Conservation (phyloP, 1,140 invertebrate genomes). For the Idris sp. region DNA sequence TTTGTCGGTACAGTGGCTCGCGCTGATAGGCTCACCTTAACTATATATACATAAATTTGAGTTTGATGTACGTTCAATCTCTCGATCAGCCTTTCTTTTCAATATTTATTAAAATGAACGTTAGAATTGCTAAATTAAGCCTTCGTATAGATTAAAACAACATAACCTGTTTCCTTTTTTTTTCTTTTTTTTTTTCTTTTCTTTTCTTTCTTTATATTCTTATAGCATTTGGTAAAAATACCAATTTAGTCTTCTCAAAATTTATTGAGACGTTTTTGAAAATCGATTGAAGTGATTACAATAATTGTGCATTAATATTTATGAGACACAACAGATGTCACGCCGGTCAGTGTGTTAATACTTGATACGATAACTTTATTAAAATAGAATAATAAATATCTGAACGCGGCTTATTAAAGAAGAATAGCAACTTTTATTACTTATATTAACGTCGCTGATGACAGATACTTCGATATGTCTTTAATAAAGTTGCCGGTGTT, state of each 20-base stretch:
- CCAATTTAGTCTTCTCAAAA: too few relatives aligned
- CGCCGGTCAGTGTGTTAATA: constrained; percentile 14
- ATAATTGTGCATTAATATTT: constrained; percentile 41
- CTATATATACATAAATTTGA: constrained; percentile 59
- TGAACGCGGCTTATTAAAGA: constrained; percentile 24
- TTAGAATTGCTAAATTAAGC: constrained; percentile 40
- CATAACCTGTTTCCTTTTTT: too few relatives aligned
- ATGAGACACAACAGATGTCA: constrained; percentile 31
- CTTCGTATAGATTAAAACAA: too few relatives aligned
- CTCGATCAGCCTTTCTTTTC: constrained; percentile 13
- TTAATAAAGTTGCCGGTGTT: constrained; percentile 31
- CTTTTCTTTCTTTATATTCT: too few relatives aligned
- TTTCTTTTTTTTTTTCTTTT: too few relatives aligned
- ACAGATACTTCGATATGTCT: constrained; percentile 46
- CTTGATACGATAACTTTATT: constrained; percentile 42
- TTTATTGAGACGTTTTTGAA: constrained; percentile 46
- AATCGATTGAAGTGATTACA: constrained; percentile 18
- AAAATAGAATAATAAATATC: constrained; percentile 33
- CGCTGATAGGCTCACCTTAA: constrained; percentile 60
- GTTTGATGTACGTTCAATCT: constrained; percentile 39
- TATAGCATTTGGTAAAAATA: too few relatives aligned
- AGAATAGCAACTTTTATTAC: constrained; percentile 44
- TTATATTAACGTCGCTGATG: constrained; percentile 45
- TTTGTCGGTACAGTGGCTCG: constrained; percentile 68
- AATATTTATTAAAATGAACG: neutral